These are phyloP conservation scores for Holocentrus rufus DNA, from an alignment of 2,797 vertebrate genomes.

Conservation along the genomic window DNA sequence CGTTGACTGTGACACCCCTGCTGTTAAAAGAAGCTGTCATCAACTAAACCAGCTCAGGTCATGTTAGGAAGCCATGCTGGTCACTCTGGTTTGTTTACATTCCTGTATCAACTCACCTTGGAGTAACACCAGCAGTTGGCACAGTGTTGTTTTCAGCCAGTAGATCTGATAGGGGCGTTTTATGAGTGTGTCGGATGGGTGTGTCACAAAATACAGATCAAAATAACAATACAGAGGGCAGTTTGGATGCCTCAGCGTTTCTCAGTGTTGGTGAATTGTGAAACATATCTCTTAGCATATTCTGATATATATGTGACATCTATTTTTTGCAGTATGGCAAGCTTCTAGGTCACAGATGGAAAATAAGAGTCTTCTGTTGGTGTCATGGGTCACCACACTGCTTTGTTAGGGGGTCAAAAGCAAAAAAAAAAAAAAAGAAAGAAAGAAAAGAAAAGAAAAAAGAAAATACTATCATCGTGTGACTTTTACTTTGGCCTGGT, in stretches of 20 bases:
- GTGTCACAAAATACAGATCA: constrained; percentile 9
- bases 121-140: constrained; percentile 37
- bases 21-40: constrained; percentile 9
- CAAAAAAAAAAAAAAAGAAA: too few relatives aligned
- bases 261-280: not conserved
- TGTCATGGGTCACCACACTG: too few relatives aligned
- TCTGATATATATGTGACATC: not conserved
- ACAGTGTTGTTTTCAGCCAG: constrained; percentile 22
- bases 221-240: constrained; percentile 3
- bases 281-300: not conserved
- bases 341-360: too few relatives aligned
- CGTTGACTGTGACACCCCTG: not conserved
- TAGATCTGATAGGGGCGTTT: not conserved
- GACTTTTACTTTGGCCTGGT: not conserved
- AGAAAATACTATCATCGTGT: too few relatives aligned
- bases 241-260: too few relatives aligned
- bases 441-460: too few relatives aligned
- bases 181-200: constrained; percentile 12
- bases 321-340: too few relatives aligned
- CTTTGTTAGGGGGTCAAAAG: too few relatives aligned
- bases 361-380: too few relatives aligned
- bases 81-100: constrained; percentile 60
- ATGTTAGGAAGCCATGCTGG: constrained; percentile 11
- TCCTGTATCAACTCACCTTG: constrained; percentile 44
- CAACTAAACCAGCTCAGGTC: not conserved